Conservation (phyloP, 2,113 vertebrate species). For the Xyliphius kryptos region DNA sequence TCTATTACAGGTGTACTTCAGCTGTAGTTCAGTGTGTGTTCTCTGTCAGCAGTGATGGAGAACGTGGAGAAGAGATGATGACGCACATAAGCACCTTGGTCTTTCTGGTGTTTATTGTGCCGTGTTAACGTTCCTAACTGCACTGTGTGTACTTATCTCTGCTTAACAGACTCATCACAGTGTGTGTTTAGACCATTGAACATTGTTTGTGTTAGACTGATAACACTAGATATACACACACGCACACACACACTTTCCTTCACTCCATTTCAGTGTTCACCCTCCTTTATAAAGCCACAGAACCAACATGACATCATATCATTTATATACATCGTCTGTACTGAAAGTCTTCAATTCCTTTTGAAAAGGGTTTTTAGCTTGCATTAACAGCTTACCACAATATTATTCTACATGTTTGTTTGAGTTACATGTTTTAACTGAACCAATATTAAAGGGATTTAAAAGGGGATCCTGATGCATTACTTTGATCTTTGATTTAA, state of each 20-base stretch:
- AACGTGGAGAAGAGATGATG: conserved; percentile 52
- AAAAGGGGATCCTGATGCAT: no score
- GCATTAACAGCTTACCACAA: no score
- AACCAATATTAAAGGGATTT: no score
- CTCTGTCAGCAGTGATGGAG: conserved; percentile 43
- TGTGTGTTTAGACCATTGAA: conserved; percentile 35
- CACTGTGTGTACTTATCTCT: conserved; percentile 34
- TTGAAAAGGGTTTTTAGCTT: no score
- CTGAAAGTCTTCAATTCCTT: no score
- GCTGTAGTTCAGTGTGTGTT: conserved; percentile 1
- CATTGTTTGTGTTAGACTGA: conserved; percentile 37
- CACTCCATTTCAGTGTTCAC: not conserved
- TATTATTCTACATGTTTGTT: no score
- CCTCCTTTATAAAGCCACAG: not conserved
- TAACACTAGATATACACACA: conserved; percentile 25
- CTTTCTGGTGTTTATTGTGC: conserved; percentile 50
- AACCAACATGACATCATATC: no score
- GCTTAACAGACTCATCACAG: conserved; percentile 36
- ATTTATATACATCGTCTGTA: no score
- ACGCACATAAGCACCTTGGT: conserved; percentile 64
- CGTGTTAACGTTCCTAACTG: conserved; percentile 39
- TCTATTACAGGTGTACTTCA: not conserved
- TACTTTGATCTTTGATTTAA: no score
- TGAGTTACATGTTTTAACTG: no score
- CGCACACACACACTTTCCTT: not conserved